Conservation (phyloP, 2,113 vertebrate species). For the Cyphomyrus plagiostoma region DNA sequence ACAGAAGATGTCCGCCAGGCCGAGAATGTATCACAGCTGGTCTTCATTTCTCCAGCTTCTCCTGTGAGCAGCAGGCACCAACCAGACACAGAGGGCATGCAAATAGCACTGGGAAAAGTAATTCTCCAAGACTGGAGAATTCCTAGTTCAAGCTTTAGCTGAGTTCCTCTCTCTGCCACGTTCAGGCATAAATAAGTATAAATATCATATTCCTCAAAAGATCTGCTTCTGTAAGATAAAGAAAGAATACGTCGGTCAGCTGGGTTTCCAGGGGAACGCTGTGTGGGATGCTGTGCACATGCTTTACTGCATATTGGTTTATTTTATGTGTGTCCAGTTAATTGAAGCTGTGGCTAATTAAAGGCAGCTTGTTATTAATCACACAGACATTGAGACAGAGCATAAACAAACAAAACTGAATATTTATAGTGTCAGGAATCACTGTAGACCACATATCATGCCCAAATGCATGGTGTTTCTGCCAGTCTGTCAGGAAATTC, state of each 20-base stretch:
- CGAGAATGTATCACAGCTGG: neutral
- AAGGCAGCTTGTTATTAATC: neutral
- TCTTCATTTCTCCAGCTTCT: neutral
- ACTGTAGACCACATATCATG: neutral
- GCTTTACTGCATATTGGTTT: neutral
- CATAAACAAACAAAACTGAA: neutral
- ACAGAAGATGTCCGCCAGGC: neutral
- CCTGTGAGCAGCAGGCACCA: neutral
- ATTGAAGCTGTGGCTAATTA: neutral
- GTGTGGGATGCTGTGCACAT: neutral
- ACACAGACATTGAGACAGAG: neutral
- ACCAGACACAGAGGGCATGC: neutral
- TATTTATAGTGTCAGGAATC: neutral
- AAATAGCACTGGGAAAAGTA: neutral
- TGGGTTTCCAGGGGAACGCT: neutral
- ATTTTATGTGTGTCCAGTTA: neutral
- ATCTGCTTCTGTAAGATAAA: neutral
- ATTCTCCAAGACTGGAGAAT: neutral
- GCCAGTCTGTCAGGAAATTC: neutral
- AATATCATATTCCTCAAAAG: neutral
- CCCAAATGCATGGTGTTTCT: neutral
- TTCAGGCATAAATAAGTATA: neutral
- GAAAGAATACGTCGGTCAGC: neutral
- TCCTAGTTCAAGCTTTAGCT: neutral
- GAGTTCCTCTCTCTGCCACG: neutral